A percentile compares a stretch with the other conserved stretches of the same genome.
Conservation (phyloP, 1,140 invertebrate genomes). For the Pogonus chalceus region DNA sequence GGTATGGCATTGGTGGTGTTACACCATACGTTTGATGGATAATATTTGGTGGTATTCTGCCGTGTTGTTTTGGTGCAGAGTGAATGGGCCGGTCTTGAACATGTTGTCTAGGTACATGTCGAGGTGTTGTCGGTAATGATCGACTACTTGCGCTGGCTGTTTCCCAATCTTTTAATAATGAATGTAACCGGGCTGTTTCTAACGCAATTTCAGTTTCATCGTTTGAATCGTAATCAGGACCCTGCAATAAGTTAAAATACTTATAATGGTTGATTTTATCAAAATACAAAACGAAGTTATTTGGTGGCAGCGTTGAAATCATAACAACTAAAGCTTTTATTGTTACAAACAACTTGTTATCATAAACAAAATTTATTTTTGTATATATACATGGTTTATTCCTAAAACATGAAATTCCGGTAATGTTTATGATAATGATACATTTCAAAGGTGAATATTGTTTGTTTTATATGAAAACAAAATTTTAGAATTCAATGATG, state of each 20-base stretch:
- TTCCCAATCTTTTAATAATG: slow-evolving; percentile 50
- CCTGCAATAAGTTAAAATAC: slow-evolving; percentile 39
- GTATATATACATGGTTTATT: no score
- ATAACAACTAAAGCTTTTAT: no score
- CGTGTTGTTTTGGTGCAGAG: slow-evolving; percentile 3
- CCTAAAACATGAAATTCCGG: no score
- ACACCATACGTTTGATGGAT: slow-evolving; percentile 29
- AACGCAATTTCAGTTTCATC: slow-evolving; percentile 51
- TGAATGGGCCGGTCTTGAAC: background rate
- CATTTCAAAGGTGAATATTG: no score
- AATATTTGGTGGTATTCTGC: slow-evolving; percentile 21
- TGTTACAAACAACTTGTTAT: no score
- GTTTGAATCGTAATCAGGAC: slow-evolving; percentile 60
- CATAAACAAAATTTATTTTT: no score
- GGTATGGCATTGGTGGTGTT: slow-evolving; percentile 18
- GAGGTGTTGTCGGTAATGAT: slow-evolving; percentile 24
- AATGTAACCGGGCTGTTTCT: slow-evolving; percentile 45
- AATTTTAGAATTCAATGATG: no score
- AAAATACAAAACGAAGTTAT: slow-evolving; percentile 2
- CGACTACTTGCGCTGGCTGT: slow-evolving; percentile 39
- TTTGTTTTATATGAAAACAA: no score
- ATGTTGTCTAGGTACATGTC: slow-evolving; percentile 3
- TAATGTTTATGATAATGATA: no score
- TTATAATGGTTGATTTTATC: slow-evolving; percentile 9
- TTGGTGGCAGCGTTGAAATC: slow-evolving; percentile 8